A percentile compares a stretch with the other conserved stretches of the same genome.
These are phyloP conservation scores for Phoenicopterus ruber DNA, from an alignment of 2,113 vertebrate genomes.

Conservation along the genomic window DNA sequence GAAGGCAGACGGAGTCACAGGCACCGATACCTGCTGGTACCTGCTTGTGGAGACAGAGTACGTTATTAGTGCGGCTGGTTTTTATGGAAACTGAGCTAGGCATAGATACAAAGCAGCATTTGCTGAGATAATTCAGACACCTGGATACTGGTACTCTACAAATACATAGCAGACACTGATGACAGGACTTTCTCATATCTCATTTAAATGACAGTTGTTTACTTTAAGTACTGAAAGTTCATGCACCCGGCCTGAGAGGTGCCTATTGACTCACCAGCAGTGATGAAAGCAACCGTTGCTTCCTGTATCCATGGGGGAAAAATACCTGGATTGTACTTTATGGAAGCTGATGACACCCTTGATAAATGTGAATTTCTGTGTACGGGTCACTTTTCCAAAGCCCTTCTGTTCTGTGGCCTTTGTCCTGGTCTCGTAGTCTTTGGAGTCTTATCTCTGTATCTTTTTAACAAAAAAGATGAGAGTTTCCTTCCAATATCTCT, in stretches of 20 bases:
- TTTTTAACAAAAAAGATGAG: background rate
- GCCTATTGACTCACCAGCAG: background rate
- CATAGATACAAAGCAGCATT: background rate
- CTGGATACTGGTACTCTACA: background rate
- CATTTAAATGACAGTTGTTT: background rate
- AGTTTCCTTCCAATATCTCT: background rate
- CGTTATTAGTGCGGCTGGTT: rapidly evolving
- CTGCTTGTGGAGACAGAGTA: background rate
- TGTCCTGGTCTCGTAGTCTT: background rate
- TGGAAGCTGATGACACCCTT: background rate
- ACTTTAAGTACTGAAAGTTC: background rate
- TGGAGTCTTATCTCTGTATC: background rate
- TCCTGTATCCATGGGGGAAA: background rate
- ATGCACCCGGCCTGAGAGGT: rapidly evolving
- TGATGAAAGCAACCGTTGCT: background rate
- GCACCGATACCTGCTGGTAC: background rate
- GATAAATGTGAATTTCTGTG: background rate
- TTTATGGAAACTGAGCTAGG: background rate
- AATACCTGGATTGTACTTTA: background rate
- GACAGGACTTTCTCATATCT: background rate
- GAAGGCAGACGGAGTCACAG: background rate
- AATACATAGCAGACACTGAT: background rate
- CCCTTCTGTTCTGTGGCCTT: background rate
- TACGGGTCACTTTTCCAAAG: background rate
- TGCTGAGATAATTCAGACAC: background rate